Conservation (phyloP, 2,113 vertebrate species). For the Macrotus californicus region DNA sequence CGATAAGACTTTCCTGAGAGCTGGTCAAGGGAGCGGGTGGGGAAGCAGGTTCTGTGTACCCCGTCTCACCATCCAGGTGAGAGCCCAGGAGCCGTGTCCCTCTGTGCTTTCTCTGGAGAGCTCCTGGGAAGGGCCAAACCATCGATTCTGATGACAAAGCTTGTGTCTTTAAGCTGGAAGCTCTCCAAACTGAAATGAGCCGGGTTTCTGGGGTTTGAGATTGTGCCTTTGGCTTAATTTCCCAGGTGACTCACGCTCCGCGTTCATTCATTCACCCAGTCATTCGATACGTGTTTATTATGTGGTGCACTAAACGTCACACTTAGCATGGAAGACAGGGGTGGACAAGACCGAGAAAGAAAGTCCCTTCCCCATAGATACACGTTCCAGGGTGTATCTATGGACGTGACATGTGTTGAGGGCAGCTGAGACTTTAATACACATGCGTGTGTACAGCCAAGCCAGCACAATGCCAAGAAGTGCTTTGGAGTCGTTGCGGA, state of each 20-base stretch:
- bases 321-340: neutral
- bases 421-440: neutral
- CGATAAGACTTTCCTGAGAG: neutral
- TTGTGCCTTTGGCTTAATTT: neutral
- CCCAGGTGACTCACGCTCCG: neutral
- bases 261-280: neutral
- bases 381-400: neutral
- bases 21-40: neutral
- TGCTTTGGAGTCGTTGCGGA: neutral
- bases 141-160: neutral
- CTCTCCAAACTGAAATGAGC: neutral
- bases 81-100: neutral
- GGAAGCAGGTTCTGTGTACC: neutral
- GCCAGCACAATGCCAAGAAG: fast-evolving
- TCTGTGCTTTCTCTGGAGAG: neutral
- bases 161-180: neutral
- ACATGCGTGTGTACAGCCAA: neutral
- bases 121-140: neutral
- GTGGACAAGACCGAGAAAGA: neutral
- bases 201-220: neutral
- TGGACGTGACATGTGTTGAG: neutral
- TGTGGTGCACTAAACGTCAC: neutral
- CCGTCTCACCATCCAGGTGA: neutral
- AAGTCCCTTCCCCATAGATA: neutral
- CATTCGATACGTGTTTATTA: neutral